These are phyloP conservation scores for Canis aureus DNA, from an alignment of 2,113 vertebrate species.

Conservation along the genomic window DNA sequence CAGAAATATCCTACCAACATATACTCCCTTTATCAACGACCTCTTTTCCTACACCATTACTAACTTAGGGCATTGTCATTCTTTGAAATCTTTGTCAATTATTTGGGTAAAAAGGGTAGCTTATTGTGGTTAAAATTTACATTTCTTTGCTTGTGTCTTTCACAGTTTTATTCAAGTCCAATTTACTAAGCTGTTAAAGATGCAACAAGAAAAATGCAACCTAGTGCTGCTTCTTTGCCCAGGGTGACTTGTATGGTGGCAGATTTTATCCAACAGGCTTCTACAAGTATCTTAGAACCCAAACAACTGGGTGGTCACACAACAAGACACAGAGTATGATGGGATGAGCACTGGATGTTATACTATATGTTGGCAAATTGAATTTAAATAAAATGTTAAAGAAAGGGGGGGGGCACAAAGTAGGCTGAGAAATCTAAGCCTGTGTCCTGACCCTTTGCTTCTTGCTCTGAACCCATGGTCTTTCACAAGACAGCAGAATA, in stretches of 20 bases:
- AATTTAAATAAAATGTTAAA: no score
- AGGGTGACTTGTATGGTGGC: neutral
- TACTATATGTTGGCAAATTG: no score
- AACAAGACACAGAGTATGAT: neutral
- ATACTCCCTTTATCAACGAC: neutral
- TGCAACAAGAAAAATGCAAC: neutral
- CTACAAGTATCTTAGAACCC: neutral
- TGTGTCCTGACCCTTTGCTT: neutral
- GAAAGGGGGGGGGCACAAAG: no score
- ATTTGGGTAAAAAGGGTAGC: neutral
- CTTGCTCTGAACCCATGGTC: neutral
- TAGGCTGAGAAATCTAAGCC: neutral
- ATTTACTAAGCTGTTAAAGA: neutral
- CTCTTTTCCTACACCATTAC: neutral
- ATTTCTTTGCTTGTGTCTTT: constrained; percentile 14
- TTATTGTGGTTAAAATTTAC: neutral
- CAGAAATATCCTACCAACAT: neutral
- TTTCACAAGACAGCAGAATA: constrained; percentile 52
- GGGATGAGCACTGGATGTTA: no score
- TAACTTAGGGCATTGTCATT: neutral
- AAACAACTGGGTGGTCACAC: no score
- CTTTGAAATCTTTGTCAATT: constrained; percentile 18
- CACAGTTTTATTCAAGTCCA: neutral
- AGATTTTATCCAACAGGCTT: neutral
- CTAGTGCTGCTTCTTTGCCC: neutral